Conservation (phyloP, 2,797 vertebrate genomes). For the Tokudaia tokunoshimensis region DNA sequence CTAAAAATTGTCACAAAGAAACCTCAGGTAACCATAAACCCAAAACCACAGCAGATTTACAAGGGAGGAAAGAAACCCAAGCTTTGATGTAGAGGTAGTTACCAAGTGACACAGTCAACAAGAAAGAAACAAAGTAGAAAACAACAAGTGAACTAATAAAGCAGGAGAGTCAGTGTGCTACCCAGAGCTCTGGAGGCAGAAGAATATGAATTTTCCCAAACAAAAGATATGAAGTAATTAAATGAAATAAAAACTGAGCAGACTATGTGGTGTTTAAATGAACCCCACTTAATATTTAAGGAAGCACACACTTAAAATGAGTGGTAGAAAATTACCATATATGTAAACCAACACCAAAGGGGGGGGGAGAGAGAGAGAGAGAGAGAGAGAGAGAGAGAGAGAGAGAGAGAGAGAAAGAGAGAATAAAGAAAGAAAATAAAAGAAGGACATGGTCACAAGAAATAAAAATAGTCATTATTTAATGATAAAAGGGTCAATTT, state of each 20-base stretch:
- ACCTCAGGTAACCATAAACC: not conserved
- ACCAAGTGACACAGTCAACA: not conserved
- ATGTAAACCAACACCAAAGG: not conserved
- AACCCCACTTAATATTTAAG: not conserved
- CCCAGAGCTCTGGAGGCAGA: not conserved
- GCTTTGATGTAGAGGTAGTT: not conserved
- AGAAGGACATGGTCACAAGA: not conserved
- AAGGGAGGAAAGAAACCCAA: not conserved
- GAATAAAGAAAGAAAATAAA: not conserved
- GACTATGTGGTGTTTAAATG: not conserved
- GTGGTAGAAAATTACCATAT: too few relatives aligned
- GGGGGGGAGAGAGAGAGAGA: too few relatives aligned
- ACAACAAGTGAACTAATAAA: not conserved
- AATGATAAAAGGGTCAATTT: not conserved
- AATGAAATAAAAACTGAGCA: not conserved
- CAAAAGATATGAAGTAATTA: not conserved
- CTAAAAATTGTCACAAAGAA: not conserved
- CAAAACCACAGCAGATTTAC: not conserved
- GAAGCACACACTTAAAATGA: not conserved
- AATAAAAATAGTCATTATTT: not conserved
- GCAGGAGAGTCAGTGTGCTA: not conserved
- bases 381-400: too few relatives aligned
- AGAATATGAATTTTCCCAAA: not conserved
- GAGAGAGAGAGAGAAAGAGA: too few relatives aligned
- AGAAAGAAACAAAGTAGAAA: not conserved